Evolutionary conservation across 2,797 vertebrate species (phyloP).

Genomic region (Mus caroli): DNA sequence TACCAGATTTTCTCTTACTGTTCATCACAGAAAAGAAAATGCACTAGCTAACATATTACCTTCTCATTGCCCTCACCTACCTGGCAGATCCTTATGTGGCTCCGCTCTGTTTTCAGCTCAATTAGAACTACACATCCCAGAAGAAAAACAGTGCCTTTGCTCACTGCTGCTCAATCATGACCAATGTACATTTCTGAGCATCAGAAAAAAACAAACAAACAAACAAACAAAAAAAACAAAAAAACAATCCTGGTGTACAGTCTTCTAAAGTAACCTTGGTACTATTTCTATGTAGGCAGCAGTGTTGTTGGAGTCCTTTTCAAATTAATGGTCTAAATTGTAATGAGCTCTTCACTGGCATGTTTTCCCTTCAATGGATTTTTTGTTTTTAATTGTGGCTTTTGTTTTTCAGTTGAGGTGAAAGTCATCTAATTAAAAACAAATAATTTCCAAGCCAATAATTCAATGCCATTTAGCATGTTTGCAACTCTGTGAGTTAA

Average conservation of each 20-base stretch:
- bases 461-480: slow-evolving; percentile 10
- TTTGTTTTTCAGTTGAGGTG: background rate
- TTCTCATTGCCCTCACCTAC: background rate
- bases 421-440: slow-evolving; percentile 43
- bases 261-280: background rate
- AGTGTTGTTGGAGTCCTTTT: background rate
- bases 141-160: slow-evolving; percentile 9
- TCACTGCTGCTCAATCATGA: background rate
- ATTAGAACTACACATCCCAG: background rate
- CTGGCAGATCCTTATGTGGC: background rate
- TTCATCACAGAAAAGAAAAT: slow-evolving; percentile 38
- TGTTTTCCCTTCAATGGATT: background rate
- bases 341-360: background rate
- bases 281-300: background rate
- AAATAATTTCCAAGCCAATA: slow-evolving; percentile 35
- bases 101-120: slow-evolving; percentile 19
- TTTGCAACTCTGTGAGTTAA: background rate
- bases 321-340: background rate
- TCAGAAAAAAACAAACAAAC: too few relatives aligned
- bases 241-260: background rate
- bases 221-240: too few relatives aligned
- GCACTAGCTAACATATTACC: background rate
- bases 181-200: background rate
- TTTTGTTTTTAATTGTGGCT: background rate
- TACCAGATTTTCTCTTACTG: background rate